Percentiles rank a stretch among this genome's conserved stretches.
These are phyloP conservation scores for Sitta carolinensis DNA, from an alignment of 2,797 vertebrate genomes.

Conservation along the genomic window DNA sequence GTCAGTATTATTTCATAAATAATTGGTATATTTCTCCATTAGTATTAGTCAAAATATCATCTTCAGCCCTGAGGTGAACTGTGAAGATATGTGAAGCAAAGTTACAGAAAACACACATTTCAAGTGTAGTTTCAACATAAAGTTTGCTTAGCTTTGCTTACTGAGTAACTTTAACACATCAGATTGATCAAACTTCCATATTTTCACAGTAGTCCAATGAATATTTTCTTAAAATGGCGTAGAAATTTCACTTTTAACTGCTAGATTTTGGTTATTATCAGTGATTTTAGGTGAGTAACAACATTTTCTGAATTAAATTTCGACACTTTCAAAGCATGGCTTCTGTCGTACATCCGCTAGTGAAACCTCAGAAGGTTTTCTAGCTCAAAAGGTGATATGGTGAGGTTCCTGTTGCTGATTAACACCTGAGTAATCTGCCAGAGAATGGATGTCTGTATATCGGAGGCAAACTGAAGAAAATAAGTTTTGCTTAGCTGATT, in stretches of 20 bases:
- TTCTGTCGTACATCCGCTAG: neutral
- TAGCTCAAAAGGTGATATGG: neutral
- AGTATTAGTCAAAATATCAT: neutral
- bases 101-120: neutral
- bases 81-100: neutral
- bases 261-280: neutral
- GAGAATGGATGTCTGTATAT: neutral
- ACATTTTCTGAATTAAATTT: neutral
- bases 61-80: neutral
- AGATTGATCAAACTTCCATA: neutral
- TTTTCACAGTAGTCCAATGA: neutral
- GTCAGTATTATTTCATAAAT: neutral
- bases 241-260: neutral
- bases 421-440: neutral
- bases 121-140: neutral
- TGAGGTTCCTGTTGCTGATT: conserved; percentile 15
- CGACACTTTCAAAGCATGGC: neutral
- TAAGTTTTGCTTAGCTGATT: conserved; percentile 59
- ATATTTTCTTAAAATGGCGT: neutral
- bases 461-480: neutral
- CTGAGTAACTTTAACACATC: neutral
- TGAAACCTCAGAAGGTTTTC: conserved; percentile 1
- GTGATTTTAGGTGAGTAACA: neutral
- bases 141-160: neutral
- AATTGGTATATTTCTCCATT: neutral